Evolutionary conservation across 1,140 invertebrate species (phyloP).

Genomic region (Magallana gigas): DNA sequence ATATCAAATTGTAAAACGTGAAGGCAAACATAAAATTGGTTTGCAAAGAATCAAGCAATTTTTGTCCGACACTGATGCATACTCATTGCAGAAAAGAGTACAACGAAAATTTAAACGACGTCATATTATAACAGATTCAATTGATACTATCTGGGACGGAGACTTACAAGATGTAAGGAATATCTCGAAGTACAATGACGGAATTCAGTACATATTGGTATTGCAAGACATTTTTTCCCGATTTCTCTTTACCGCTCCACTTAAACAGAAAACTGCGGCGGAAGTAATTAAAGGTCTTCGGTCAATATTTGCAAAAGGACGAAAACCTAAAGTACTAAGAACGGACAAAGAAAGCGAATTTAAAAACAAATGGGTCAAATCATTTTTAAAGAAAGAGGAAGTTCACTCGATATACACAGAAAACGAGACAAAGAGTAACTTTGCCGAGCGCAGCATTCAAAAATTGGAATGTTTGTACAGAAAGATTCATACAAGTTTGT

Average conservation of each 20-base stretch:
- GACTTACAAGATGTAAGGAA: slow-evolving; percentile 29
- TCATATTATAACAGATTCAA: not conserved
- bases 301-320: slow-evolving; percentile 31
- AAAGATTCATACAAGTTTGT: slow-evolving; percentile 39
- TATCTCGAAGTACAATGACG: slow-evolving; percentile 32
- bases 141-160: slow-evolving; percentile 42
- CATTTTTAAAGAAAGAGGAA: slow-evolving; percentile 20
- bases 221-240: slow-evolving; percentile 42
- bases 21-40: slow-evolving; percentile 43
- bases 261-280: slow-evolving; percentile 40
- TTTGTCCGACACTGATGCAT: slow-evolving; percentile 42
- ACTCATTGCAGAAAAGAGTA: slow-evolving; percentile 23
- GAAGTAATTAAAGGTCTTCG: slow-evolving; percentile 20
- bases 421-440: slow-evolving; percentile 30
- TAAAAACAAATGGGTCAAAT: slow-evolving; percentile 25
- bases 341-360: slow-evolving; percentile 43
- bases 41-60: slow-evolving; percentile 27
- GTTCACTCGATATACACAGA: slow-evolving; percentile 34
- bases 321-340: slow-evolving; percentile 39
- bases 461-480: slow-evolving; percentile 41
- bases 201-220: slow-evolving; percentile 33
- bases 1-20: slow-evolving; percentile 43
- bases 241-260: slow-evolving; percentile 41
- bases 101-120: not conserved
- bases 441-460: slow-evolving; percentile 21